Evolutionary conservation across 2,888 invertebrate species (phyloP).

Genomic region (Ormyrus nitidulus): DNA sequence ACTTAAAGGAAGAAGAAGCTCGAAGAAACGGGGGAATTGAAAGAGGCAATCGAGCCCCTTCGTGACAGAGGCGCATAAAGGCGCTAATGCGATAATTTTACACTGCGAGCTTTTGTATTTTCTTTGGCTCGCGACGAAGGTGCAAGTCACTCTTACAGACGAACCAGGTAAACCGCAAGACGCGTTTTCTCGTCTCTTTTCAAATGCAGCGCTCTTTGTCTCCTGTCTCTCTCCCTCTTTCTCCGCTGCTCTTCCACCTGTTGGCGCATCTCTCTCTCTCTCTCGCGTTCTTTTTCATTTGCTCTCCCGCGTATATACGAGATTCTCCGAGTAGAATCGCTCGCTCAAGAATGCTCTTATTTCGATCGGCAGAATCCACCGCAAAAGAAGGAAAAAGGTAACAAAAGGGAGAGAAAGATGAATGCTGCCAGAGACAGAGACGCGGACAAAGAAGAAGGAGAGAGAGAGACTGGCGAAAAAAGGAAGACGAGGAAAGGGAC

Average conservation of each 20-base stretch:
- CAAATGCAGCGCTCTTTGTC: slow-evolving; percentile 45
- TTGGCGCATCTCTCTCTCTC: slow-evolving; percentile 3
- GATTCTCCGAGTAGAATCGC: slow-evolving; percentile 29
- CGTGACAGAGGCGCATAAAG: slow-evolving; percentile 13
- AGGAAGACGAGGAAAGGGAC: slow-evolving; percentile 20
- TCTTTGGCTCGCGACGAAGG: not conserved
- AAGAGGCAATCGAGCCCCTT: too few species aligned
- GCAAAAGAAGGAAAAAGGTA: slow-evolving; percentile 38
- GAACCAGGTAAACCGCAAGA: slow-evolving; percentile 34
- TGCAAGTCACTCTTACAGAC: slow-evolving; percentile 36
- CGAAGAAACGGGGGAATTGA: too few species aligned
- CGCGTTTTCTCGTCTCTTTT: slow-evolving; percentile 39
- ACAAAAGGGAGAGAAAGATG: slow-evolving; percentile 33
- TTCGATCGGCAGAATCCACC: slow-evolving; percentile 49
- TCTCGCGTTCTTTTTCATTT: slow-evolving; percentile 31
- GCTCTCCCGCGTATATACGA: slow-evolving; percentile 25
- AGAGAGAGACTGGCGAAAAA: slow-evolving; percentile 16
- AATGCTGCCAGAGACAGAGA: slow-evolving; percentile 33
- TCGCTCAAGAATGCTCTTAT: slow-evolving; percentile 53
- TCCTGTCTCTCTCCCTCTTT: slow-evolving; percentile 31
- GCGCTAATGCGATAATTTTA: slow-evolving; percentile 41
- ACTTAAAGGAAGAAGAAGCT: too few species aligned
- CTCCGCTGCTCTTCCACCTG: not conserved
- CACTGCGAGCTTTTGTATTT: slow-evolving; percentile 27
- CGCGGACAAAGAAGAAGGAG: not conserved